Evolutionary conservation across 2,797 vertebrate species (phyloP), one percentile per base, ranked within the genome.

Genomic region (Rhincodon typus): DNA sequence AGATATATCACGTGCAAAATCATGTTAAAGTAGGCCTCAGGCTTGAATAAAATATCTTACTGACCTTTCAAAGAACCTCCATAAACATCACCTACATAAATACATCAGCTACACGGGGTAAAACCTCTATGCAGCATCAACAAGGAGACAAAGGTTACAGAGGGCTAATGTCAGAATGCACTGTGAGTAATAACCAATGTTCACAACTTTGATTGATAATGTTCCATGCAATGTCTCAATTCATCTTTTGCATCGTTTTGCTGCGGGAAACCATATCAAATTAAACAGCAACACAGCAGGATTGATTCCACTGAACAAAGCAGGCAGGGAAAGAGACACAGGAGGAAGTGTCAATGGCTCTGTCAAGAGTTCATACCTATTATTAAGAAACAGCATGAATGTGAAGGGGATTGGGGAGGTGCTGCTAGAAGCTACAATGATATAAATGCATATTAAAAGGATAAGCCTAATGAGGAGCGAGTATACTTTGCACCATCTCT

Each of bases 151-250:
- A 97, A 97, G 96, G 96, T 97, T 97, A 97, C 96, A 97, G 96
- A 97, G 97, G 97, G 97, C 96, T 96, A 90, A 97, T 98, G 98
- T 98, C 97, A 98, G 97, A 98, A 98, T 97, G 97, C 97, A 98
- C 97, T 97, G 97, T 97, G 97, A 98, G 97, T 97, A 98, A 98
- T 98, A 98, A 98, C 97, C 98, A 98, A 98, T 98, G 97, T 97
- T 98, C 98, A 97, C 97, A 97, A 98, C 97, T 96, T 97, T 98
- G 98, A 98, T 97, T 98, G 98, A 98, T 98, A 97, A 97, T 97
- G 97, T 97, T 96, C 96, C 96, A 94, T 95, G 96, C 96, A 96
- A 97, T 97, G 96, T 96, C 96, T 97, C 96, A 97, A 98, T 98
- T 98, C 97, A 97, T 98, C 97, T 98, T 98, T 97, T 97, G 97